Percentiles rank a stretch among this genome's conserved stretches.
Evolutionary conservation across 2,113 vertebrate genomes (phyloP).

Genomic region (Rhegmatorhina hoffmannsi): DNA sequence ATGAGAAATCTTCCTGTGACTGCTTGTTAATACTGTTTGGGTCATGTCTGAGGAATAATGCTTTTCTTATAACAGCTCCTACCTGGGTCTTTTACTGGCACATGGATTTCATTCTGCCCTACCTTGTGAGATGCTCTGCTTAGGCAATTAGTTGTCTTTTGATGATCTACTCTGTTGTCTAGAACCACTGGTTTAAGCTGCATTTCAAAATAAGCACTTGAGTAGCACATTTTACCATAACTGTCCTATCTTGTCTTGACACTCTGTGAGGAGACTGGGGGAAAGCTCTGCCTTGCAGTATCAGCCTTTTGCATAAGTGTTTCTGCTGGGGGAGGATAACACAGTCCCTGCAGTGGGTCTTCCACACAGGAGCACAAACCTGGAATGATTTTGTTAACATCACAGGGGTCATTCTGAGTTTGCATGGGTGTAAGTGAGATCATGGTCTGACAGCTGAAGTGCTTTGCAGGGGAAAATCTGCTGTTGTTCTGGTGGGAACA

Average conservation of each 20-base stretch:
- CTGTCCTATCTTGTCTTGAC: background rate
- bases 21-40: background rate
- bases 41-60: background rate
- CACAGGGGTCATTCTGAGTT: background rate
- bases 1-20: background rate
- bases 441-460: background rate
- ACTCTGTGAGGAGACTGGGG: background rate
- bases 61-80: background rate
- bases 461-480: background rate
- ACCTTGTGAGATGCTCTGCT: background rate
- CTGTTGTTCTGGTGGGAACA: background rate
- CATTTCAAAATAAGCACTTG: background rate
- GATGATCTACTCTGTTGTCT: background rate
- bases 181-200: background rate
- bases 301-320: background rate
- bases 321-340: background rate
- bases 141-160: background rate
- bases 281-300: background rate
- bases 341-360: background rate
- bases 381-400: background rate
- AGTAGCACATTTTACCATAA: background rate
- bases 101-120: background rate
- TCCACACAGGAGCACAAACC: background rate
- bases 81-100: background rate
- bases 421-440: background rate